Evolutionary conservation across 2,797 vertebrate species (phyloP).

Genomic region (Ctenochaetus hawaiiensis): DNA sequence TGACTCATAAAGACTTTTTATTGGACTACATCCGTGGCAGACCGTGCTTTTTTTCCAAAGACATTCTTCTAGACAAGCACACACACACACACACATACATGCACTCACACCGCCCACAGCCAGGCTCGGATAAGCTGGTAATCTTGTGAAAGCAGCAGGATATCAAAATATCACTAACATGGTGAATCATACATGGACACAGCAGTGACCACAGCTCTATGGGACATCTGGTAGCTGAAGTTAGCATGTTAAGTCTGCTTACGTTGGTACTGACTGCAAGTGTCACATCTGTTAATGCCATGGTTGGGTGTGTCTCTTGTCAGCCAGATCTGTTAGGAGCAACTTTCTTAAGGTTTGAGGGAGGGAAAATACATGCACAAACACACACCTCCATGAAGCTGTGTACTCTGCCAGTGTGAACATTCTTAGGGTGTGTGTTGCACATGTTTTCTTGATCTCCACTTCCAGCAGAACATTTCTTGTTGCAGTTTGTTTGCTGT

Average conservation of each 20-base stretch:
- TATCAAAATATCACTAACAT: conserved; percentile 62
- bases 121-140: conserved; percentile 38
- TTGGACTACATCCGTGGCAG: conserved; percentile 32
- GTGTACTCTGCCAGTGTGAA: too few relatives aligned
- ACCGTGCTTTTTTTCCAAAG: conserved; percentile 20
- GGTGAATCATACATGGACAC: conserved; percentile 56
- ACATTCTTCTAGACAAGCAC: conserved; percentile 20
- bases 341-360: conserved; percentile 3
- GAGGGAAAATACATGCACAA: neutral
- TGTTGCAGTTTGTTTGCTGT: too few relatives aligned
- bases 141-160: conserved; percentile 63
- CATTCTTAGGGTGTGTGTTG: too few relatives aligned
- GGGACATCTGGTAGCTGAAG: neutral
- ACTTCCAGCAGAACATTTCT: too few relatives aligned
- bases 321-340: conserved; percentile 23
- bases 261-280: conserved; percentile 11
- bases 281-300: conserved; percentile 23
- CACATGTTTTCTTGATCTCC: too few relatives aligned
- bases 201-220: conserved; percentile 50
- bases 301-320: conserved; percentile 19
- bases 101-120: conserved; percentile 35
- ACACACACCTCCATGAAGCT: too few relatives aligned
- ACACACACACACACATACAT: conserved; percentile 11
- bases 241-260: neutral
- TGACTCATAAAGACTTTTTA: conserved; percentile 37